phyloP scores from a whole-genome alignment of 1,140 invertebrate genomes.

The Potamilus streckersoni region DNA sequence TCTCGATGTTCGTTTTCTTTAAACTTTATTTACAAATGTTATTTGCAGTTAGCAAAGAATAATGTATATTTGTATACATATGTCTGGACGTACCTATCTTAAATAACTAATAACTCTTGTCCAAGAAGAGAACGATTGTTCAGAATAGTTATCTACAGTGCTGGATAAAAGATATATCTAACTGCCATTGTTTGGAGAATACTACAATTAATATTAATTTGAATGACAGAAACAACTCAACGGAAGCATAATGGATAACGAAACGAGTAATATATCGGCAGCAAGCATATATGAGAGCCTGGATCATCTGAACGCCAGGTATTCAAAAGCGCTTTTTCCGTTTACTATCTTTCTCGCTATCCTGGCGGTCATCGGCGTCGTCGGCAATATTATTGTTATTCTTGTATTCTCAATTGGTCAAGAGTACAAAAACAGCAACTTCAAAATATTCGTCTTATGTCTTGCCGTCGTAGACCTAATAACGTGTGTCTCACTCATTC shows the following conservation, averaged over 20 bases:
- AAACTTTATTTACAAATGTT: no score
- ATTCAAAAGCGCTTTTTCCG: constrained; percentile 14
- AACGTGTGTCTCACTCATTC: constrained; percentile 19
- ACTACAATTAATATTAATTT: no score
- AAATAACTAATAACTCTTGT: no score
- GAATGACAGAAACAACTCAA: no score
- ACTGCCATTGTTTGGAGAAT: no score
- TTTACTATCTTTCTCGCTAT: constrained; percentile 10
- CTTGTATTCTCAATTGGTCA: constrained; percentile 19
- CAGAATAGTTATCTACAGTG: no score
- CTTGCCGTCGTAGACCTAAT: constrained; percentile 21
- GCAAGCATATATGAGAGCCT: background rate
- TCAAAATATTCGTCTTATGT: constrained; percentile 21
- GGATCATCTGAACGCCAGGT: constrained; percentile 16
- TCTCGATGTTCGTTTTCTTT: no score
- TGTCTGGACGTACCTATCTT: no score
- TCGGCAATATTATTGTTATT: constrained; percentile 24
- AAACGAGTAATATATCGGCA: background rate
- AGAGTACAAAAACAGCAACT: constrained; percentile 20
- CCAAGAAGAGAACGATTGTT: no score
- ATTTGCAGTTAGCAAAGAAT: no score
- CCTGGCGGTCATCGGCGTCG: constrained; percentile 18
- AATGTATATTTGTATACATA: no score
- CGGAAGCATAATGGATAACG: background rate
- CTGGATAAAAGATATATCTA: no score